A percentile compares a stretch with the other conserved stretches of the same genome.
Evolutionary conservation across 1,140 invertebrate species (phyloP).

Genomic region (Scylla paramamosain): DNA sequence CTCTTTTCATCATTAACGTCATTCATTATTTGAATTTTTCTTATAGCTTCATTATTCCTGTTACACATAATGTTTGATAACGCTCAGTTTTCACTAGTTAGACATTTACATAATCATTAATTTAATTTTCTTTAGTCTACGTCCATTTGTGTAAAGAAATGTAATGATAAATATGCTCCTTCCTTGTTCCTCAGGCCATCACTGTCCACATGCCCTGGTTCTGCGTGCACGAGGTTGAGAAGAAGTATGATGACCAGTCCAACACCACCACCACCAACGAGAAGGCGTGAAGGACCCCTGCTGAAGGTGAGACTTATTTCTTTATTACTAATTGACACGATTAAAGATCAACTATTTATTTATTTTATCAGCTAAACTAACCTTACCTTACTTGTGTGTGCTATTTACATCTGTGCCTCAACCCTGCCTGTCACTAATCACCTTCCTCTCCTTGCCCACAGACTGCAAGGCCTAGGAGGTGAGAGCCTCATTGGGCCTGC

Average conservation of each 20-base stretch:
- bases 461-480: neutral
- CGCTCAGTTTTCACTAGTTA: too few species aligned
- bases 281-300: slow-evolving; percentile 31
- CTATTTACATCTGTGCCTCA: neutral
- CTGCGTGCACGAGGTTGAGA: slow-evolving; percentile 61
- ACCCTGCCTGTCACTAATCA: neutral
- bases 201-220: slow-evolving; percentile 65
- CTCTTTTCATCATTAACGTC: too few species aligned
- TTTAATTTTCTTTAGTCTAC: too few species aligned
- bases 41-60: too few species aligned
- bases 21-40: too few species aligned
- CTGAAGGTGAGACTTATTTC: neutral
- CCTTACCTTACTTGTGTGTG: too few species aligned
- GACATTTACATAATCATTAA: too few species aligned
- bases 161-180: neutral
- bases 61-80: too few species aligned
- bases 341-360: too few species aligned
- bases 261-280: slow-evolving; percentile 41
- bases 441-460: neutral
- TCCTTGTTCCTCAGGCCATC: slow-evolving; percentile 33
- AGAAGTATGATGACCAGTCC: neutral
- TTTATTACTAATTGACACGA: too few species aligned
- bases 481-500: neutral
- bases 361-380: too few species aligned
- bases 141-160: too few species aligned